Percentiles rank a stretch among this genome's conserved stretches.
These are phyloP conservation scores for Drosophila falleni DNA, from an alignment of 2,888 invertebrate genomes.

Conservation along the genomic window DNA sequence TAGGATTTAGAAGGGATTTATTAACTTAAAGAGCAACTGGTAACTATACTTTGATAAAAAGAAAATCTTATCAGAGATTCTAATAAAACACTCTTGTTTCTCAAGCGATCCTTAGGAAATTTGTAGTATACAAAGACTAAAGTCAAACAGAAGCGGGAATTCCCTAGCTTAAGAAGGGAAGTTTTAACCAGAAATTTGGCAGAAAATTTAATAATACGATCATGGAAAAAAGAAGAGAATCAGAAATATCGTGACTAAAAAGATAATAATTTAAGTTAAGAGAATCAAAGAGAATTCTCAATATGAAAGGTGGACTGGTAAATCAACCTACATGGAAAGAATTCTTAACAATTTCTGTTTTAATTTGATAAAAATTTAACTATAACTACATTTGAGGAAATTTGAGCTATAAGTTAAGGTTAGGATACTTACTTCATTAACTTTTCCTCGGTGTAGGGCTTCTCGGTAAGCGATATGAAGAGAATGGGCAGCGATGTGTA, in stretches of 20 bases:
- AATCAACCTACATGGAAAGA: no score
- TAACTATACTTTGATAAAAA: no score
- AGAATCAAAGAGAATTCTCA: no score
- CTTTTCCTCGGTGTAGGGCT: conserved; percentile 87
- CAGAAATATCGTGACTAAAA: no score
- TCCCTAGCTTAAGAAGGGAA: not conserved
- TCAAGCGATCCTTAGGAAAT: not conserved
- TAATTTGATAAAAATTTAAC: no score
- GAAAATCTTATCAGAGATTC: no score
- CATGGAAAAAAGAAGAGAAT: no score
- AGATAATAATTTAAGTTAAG: not conserved
- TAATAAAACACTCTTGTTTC: not conserved
- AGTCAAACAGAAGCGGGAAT: not conserved
- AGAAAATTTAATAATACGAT: not conserved
- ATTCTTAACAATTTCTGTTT: no score
- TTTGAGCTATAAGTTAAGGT: no score
- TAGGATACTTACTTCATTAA: conserved; percentile 86
- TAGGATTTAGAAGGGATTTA: not conserved
- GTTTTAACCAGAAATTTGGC: not conserved
- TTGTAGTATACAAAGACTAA: not conserved
- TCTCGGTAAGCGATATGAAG: conserved; percentile 91
- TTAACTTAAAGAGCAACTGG: no score
- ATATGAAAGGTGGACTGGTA: no score
- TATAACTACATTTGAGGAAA: no score
- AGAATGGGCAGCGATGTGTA: conserved; percentile 92